Evolutionary conservation across 2,113 vertebrate species (phyloP).

Genomic region (Pardalotus punctatus): DNA sequence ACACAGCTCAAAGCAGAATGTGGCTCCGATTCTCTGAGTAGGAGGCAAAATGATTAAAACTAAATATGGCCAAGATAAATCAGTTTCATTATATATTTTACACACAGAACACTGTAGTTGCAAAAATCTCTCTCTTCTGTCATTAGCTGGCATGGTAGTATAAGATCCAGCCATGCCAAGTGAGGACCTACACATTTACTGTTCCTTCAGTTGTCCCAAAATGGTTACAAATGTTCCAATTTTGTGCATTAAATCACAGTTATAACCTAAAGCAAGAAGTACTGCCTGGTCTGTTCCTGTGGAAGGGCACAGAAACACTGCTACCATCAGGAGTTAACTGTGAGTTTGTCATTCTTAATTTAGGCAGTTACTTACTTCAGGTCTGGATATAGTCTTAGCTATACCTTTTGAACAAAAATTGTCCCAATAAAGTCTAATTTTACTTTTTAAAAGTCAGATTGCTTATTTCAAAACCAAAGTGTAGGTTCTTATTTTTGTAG

Average conservation of each 20-base stretch:
- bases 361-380: background rate
- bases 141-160: background rate
- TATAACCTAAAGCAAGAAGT: background rate
- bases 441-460: background rate
- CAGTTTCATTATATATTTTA: background rate
- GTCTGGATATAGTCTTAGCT: background rate
- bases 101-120: fast-evolving
- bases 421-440: background rate
- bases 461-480: background rate
- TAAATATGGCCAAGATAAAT: background rate
- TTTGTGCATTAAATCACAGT: background rate
- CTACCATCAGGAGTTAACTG: background rate
- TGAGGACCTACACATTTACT: background rate
- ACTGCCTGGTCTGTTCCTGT: background rate
- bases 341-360: background rate
- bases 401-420: background rate
- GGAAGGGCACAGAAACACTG: background rate
- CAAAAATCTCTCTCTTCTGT: background rate
- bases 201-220: background rate
- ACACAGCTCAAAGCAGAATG: background rate
- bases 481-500: background rate
- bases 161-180: background rate
- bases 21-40: background rate
- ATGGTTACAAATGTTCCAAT: background rate
- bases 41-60: background rate